A percentile compares a stretch with the other conserved stretches of the same genome.
Evolutionary conservation across 2,113 vertebrate genomes (phyloP).

Genomic region (Chamaetylas fuelleborni): DNA sequence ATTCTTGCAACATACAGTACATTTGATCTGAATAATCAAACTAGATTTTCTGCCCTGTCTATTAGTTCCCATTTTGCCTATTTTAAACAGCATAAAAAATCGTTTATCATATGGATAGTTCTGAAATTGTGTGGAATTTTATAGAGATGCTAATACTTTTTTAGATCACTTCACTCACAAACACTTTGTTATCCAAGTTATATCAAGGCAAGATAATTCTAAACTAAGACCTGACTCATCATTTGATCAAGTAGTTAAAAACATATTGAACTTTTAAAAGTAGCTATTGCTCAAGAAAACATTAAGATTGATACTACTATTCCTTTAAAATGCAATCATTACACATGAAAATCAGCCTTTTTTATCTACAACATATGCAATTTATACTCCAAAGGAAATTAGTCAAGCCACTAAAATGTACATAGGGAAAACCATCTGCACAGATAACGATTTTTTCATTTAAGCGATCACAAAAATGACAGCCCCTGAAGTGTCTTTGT

Average conservation of each 20-base stretch:
- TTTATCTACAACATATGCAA: constrained; percentile 44
- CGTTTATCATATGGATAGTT: neutral
- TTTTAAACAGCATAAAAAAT: neutral
- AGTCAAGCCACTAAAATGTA: constrained; percentile 51
- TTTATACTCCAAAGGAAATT: constrained; percentile 55
- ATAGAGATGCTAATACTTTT: neutral
- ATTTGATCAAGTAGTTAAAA: neutral
- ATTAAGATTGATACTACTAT: neutral
- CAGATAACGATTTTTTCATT: constrained; percentile 45
- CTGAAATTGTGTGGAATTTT: neutral
- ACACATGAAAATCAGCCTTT: constrained; percentile 4
- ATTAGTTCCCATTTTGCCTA: neutral
- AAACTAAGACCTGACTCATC: neutral
- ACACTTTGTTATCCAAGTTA: neutral
- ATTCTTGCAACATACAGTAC: neutral
- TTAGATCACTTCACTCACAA: neutral
- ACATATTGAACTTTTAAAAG: neutral
- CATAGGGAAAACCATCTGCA: constrained; percentile 42
- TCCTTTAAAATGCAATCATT: neutral
- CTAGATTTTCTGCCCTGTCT: neutral
- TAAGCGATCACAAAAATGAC: constrained; percentile 52
- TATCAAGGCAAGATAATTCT: neutral
- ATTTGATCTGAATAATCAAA: neutral
- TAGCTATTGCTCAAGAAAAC: neutral
- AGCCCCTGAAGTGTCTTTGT: constrained; percentile 36